Conservation (phyloP, 2,888 invertebrate genomes). For the Chloroclystis v-ata region DNA sequence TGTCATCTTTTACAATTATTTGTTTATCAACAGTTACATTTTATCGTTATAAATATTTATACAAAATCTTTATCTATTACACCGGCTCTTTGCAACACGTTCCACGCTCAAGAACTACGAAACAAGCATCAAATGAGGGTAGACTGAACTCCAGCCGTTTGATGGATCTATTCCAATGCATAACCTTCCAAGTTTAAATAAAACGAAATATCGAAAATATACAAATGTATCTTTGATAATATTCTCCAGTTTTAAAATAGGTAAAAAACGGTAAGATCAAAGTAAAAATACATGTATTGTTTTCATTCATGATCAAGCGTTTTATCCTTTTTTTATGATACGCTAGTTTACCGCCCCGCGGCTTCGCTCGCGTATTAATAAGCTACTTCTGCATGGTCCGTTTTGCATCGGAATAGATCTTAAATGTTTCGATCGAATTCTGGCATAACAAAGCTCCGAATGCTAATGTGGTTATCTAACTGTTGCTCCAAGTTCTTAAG, state of each 20-base stretch:
- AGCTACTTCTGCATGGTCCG: too few relatives aligned
- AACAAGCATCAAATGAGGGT: conserved; percentile 6
- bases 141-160: conserved; percentile 1
- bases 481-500: neutral
- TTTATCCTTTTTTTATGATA: too few relatives aligned
- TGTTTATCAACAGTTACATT: conserved; percentile 72
- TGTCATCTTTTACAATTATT: conserved; percentile 74
- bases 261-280: too few relatives aligned
- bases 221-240: too few relatives aligned
- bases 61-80: conserved; percentile 58
- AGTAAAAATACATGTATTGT: too few relatives aligned
- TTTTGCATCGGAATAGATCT: conserved; percentile 6
- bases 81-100: conserved; percentile 61
- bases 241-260: too few relatives aligned
- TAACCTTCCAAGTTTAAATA: neutral
- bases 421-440: neutral
- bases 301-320: too few relatives aligned
- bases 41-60: conserved; percentile 75
- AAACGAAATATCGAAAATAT: neutral
- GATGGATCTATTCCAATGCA: conserved; percentile 3
- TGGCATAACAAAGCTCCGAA: conserved; percentile 3
- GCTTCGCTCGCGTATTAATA: too few relatives aligned
- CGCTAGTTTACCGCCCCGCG: too few relatives aligned
- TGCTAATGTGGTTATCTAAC: conserved; percentile 5
- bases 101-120: conserved; percentile 30